A percentile compares a stretch with the other conserved stretches of the same genome.
phyloP scores from a whole-genome alignment of 2,888 invertebrate genomes.

The Gastracanthus pulcherrimus region DNA sequence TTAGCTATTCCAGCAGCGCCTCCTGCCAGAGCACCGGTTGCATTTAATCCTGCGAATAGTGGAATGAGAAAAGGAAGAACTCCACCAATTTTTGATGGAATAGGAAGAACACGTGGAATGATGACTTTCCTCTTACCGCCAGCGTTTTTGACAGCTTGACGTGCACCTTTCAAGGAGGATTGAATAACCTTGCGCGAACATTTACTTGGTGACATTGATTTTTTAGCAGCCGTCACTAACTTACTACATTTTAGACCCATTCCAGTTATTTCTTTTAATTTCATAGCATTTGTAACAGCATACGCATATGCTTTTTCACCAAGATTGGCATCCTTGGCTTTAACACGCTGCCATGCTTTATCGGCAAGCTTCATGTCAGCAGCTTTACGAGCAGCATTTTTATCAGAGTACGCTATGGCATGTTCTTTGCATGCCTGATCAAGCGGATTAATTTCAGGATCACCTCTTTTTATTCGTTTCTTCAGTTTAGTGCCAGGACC shows the following conservation, averaged over 20 bases:
- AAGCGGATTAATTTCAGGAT: no score
- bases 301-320: slow-evolving; percentile 68
- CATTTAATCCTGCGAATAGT: slow-evolving; percentile 38
- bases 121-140: slow-evolving; percentile 51
- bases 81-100: no score
- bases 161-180: slow-evolving; percentile 49
- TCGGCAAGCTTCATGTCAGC: no score
- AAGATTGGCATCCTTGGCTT: slow-evolving; percentile 63
- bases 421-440: no score
- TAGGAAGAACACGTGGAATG: slow-evolving; percentile 54
- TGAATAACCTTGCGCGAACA: background rate
- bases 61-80: no score
- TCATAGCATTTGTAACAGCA: slow-evolving; percentile 67
- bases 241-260: slow-evolving; percentile 59
- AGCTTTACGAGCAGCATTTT: no score
- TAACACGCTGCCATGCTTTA: slow-evolving; percentile 64
- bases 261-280: slow-evolving; percentile 66
- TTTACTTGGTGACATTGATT: background rate
- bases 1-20: slow-evolving; percentile 71
- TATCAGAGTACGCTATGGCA: no score
- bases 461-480: no score
- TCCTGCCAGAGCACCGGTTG: slow-evolving; percentile 69
- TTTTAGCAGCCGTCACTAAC: background rate
- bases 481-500: slow-evolving; percentile 67
- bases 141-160: slow-evolving; percentile 35